These are phyloP conservation scores for Oreochromis niloticus DNA, from an alignment of 2,113 vertebrate species.

Conservation along the genomic window DNA sequence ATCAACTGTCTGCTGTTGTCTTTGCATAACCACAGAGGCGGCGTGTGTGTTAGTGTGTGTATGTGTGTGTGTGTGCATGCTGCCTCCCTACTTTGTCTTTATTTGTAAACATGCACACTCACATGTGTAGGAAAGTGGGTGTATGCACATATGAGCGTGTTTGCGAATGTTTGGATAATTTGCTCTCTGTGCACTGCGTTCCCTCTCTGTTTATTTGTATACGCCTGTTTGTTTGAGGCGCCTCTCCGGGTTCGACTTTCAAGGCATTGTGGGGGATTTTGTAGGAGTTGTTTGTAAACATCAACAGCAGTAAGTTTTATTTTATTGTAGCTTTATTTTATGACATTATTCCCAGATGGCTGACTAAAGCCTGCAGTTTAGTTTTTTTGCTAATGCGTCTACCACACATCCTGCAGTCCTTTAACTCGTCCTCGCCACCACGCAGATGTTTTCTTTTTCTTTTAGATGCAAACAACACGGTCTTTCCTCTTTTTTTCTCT, in stretches of 20 bases:
- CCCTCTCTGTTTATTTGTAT: slow-evolving; percentile 51
- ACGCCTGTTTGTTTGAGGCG: background rate
- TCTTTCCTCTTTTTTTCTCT: background rate
- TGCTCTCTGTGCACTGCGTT: slow-evolving; percentile 21
- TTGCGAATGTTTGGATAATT: slow-evolving; percentile 58
- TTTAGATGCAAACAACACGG: slow-evolving; percentile 27
- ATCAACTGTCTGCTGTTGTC: slow-evolving; percentile 13
- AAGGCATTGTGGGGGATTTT: slow-evolving; percentile 44
- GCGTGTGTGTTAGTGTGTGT: background rate
- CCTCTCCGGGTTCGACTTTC: slow-evolving; percentile 10
- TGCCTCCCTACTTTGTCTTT: slow-evolving; percentile 47
- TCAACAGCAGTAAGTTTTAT: slow-evolving; percentile 57
- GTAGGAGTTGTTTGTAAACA: slow-evolving; percentile 64
- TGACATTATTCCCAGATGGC: slow-evolving; percentile 59
- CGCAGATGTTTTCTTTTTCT: slow-evolving; percentile 23
- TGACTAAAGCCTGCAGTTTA: slow-evolving; percentile 16
- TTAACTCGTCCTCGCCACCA: background rate
- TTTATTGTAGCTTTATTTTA: slow-evolving; percentile 61
- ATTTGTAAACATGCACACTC: slow-evolving; percentile 47
- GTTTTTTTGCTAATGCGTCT: slow-evolving; percentile 5
- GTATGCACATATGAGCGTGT: slow-evolving; percentile 41
- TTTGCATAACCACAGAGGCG: slow-evolving; percentile 28
- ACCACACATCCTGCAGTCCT: slow-evolving; percentile 19
- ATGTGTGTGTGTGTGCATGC: background rate
- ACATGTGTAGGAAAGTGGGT: slow-evolving; percentile 26